A percentile compares a stretch with the other conserved stretches of the same genome.
Conservation (phyloP, 2,797 vertebrate species). For the Knipowitschia caucasica region DNA sequence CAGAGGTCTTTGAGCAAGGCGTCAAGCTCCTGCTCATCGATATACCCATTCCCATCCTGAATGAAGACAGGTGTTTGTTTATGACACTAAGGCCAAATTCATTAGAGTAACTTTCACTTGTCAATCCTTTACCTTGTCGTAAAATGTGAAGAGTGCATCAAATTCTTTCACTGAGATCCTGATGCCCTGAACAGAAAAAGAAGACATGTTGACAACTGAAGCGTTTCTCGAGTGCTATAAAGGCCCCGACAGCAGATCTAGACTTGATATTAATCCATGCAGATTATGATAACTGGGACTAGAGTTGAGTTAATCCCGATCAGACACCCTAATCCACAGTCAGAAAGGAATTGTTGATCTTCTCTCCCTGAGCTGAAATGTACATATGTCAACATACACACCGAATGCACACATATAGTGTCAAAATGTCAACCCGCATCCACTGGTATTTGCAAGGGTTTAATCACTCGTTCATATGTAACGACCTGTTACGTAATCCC, state of each 20-base stretch:
- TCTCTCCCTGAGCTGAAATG: conserved; percentile 18
- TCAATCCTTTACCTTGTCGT: conserved; percentile 83
- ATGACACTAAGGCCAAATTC: neutral
- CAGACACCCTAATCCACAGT: conserved; percentile 61
- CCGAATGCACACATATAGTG: conserved; percentile 21
- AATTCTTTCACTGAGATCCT: conserved; percentile 86
- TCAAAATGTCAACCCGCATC: neutral
- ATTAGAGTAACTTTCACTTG: neutral
- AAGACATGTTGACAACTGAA: conserved; percentile 11
- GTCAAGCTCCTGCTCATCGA: conserved; percentile 93
- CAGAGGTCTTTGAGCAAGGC: conserved; percentile 92
- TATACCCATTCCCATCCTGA: conserved; percentile 92
- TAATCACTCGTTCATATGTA: neutral
- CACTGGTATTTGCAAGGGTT: neutral
- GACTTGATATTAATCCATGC: conserved; percentile 69
- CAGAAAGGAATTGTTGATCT: conserved; percentile 59
- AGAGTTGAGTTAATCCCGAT: conserved; percentile 72
- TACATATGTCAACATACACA: conserved; percentile 36
- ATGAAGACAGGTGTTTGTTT: conserved; percentile 18
- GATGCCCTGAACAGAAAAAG: conserved; percentile 75
- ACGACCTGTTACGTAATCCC: neutral
- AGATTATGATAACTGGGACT: conserved; percentile 74
- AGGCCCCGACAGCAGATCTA: conserved; percentile 43
- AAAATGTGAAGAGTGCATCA: conserved; percentile 88
- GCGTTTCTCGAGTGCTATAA: conserved; percentile 54